Conservation (phyloP, 2,113 vertebrate species). For the Hippocampus abdominalis region DNA sequence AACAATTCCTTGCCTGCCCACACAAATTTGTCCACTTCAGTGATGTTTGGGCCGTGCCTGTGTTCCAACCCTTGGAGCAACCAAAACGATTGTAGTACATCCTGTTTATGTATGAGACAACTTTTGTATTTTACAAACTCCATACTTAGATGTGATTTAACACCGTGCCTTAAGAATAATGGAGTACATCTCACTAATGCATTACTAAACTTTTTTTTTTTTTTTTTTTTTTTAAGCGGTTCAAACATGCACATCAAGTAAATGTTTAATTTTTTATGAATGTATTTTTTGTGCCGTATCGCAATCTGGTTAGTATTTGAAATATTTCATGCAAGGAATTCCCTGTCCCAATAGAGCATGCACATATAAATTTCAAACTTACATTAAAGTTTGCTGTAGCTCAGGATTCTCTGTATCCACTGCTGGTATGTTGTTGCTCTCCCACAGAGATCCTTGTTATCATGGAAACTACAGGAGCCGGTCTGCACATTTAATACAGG, state of each 20-base stretch:
- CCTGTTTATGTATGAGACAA: neutral
- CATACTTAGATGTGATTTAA: neutral
- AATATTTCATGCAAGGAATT: neutral
- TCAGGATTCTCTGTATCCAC: conserved; percentile 20
- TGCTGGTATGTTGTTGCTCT: conserved; percentile 45
- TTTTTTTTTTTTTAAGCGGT: neutral
- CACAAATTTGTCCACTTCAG: conserved; percentile 17
- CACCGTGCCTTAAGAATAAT: too few species aligned
- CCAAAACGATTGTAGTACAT: conserved; percentile 21
- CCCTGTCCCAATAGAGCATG: neutral
- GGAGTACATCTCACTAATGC: too few species aligned
- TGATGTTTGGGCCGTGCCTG: conserved; percentile 31
- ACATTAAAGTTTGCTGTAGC: conserved; percentile 36
- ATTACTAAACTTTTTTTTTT: too few species aligned
- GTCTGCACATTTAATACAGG: conserved; percentile 55
- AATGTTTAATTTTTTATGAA: too few species aligned
- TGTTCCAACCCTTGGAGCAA: conserved; percentile 10
- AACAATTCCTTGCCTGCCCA: conserved; percentile 21
- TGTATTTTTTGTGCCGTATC: neutral
- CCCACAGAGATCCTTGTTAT: conserved; percentile 46
- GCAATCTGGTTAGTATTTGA: neutral
- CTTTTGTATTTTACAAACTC: neutral
- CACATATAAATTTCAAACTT: conserved; percentile 26
- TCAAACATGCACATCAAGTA: neutral
- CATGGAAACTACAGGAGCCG: conserved; percentile 46